Percentiles rank a stretch among this genome's conserved stretches.
Evolutionary conservation across 2,797 vertebrate genomes (phyloP).

Genomic region (Neostethus bicornis): DNA sequence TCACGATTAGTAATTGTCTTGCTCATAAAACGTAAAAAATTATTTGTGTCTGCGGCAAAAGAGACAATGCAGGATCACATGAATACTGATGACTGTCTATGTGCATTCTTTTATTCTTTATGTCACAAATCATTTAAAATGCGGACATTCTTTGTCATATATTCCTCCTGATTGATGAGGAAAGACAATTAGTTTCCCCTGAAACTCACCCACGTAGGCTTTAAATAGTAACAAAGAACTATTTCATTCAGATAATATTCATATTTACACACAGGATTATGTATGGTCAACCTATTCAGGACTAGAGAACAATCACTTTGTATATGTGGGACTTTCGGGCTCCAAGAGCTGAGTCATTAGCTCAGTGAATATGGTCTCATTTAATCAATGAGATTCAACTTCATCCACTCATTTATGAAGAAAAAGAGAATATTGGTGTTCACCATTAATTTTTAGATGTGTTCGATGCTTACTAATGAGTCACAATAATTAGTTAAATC

Average conservation of each 20-base stretch:
- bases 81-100: too few species aligned
- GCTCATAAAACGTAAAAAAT: too few species aligned
- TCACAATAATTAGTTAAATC: conserved; percentile 27
- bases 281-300: conserved; percentile 3
- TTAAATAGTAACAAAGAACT: not conserved
- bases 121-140: too few species aligned
- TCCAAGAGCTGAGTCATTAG: conserved; percentile 43
- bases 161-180: not conserved
- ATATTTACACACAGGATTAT: not conserved
- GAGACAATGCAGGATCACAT: too few species aligned
- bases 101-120: too few species aligned
- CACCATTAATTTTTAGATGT: conserved; percentile 44
- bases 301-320: not conserved
- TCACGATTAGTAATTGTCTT: too few species aligned
- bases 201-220: too few species aligned
- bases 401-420: conserved; percentile 29
- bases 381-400: conserved; percentile 41
- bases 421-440: conserved; percentile 46
- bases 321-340: conserved; percentile 11
- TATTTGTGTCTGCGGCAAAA: too few species aligned
- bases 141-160: too few species aligned
- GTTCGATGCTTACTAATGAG: conserved; percentile 32
- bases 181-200: not conserved
- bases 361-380: conserved; percentile 28
- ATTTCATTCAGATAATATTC: not conserved